phyloP scores from a whole-genome alignment of 2,888 invertebrate species.

The Melipona bicolor region DNA sequence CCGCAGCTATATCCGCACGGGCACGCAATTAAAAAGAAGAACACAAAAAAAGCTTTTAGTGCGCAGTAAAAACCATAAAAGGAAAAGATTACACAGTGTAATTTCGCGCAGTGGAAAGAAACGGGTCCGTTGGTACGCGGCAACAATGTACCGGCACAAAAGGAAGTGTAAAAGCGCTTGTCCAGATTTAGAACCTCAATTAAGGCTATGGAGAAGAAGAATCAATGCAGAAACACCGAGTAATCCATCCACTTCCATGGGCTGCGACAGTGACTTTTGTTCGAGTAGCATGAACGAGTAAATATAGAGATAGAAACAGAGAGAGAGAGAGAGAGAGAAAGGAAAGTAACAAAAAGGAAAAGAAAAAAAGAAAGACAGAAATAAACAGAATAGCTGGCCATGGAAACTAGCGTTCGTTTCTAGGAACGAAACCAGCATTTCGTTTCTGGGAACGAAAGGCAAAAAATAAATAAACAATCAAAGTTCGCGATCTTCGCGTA shows the following conservation, averaged over 20 bases:
- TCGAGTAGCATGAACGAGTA: conserved; percentile 44
- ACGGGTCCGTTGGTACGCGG: conserved; percentile 25
- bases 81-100: conserved; percentile 48
- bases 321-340: neutral
- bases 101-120: conserved; percentile 33
- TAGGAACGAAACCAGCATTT: conserved; percentile 19
- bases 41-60: conserved; percentile 52
- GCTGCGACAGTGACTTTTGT: conserved; percentile 51
- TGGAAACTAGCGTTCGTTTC: conserved; percentile 20
- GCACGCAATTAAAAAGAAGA: conserved; percentile 41
- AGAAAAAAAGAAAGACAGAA: conserved; percentile 13
- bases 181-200: conserved; percentile 55
- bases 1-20: neutral
- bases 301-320: conserved; percentile 6
- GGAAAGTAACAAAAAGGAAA: no score
- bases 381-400: conserved; percentile 17
- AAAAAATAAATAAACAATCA: conserved; percentile 30
- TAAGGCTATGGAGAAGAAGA: conserved; percentile 48
- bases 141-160: conserved; percentile 46
- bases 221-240: conserved; percentile 55
- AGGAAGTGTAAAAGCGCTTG: conserved; percentile 42
- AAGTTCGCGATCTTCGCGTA: conserved; percentile 14
- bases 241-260: conserved; percentile 54
- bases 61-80: conserved; percentile 51
- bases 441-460: neutral